These are phyloP conservation scores for Bursaphelenchus okinawaensis DNA, from an alignment of 2,888 invertebrate genomes.

Conservation along the genomic window DNA sequence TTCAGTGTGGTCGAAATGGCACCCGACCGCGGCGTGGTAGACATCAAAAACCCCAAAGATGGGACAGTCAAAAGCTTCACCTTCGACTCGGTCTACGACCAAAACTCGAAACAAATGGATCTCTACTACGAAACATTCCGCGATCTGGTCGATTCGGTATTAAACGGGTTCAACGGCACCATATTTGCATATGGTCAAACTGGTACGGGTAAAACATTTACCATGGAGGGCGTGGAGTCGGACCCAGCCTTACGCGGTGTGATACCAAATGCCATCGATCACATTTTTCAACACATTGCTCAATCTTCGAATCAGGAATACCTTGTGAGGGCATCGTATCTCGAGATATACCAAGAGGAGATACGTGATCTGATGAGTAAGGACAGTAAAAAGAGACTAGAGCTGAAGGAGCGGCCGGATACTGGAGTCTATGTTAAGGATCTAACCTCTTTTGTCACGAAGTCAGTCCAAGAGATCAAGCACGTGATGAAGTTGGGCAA, in stretches of 20 bases:
- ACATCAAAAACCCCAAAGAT: slow-evolving; percentile 77
- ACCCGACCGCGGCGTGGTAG: slow-evolving; percentile 80
- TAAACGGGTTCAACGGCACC: slow-evolving; percentile 96
- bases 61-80: slow-evolving; percentile 80
- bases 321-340: slow-evolving; percentile 87
- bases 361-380: slow-evolving; percentile 68
- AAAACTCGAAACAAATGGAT: slow-evolving; percentile 78
- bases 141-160: slow-evolving; percentile 85
- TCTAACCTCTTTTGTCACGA: slow-evolving; percentile 82
- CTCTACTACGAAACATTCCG: slow-evolving; percentile 93
- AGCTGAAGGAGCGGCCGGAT: slow-evolving; percentile 72
- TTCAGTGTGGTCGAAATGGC: slow-evolving; percentile 73
- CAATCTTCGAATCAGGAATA: slow-evolving; percentile 85
- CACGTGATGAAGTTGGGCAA: slow-evolving; percentile 88
- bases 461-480: slow-evolving; percentile 80
- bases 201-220: slow-evolving; percentile 76
- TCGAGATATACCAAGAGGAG: slow-evolving; percentile 79
- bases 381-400: slow-evolving; percentile 66
- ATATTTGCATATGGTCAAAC: slow-evolving; percentile 99
- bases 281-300: slow-evolving; percentile 90
- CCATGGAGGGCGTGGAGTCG: slow-evolving; percentile 68
- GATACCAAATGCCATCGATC: slow-evolving; percentile 91
- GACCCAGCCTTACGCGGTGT: slow-evolving; percentile 74
- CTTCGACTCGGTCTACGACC: slow-evolving; percentile 94
- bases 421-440: slow-evolving; percentile 84